Base-by-base conservation (phyloP, 1,140 invertebrate genomes). In the Heliconius eleuchia region DNA sequence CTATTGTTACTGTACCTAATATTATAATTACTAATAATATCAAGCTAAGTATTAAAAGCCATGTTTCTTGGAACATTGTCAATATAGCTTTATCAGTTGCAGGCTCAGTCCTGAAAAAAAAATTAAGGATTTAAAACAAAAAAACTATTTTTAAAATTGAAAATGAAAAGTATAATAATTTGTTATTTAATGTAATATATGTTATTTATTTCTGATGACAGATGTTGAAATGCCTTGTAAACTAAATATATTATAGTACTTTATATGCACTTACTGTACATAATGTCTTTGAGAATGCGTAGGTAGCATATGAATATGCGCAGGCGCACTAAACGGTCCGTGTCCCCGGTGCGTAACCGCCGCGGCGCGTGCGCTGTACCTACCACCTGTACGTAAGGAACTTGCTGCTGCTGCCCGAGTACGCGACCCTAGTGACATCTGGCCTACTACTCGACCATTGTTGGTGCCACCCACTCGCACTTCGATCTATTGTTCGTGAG, bases 391-490 rank as follows among this genome's bases (percentile, higher is more conserved):
- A 0, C 92, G 85, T n/a, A 93, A 82, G 0, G 91, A 92, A 76
- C 92, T 93, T 0, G 91, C 92, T 0, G 91, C 89, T 0, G 92
- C 92, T 5, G 92, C 92, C 1, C 91, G 86, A 4, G 92, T 94
- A 1, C 87, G 82, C 1, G 91, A 83, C 0, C 92, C 92, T 13
- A 94, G 78, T 1, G 92, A 94, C 92, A 94, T 94, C 82, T 94
- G 92, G 73, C 92, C 92, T 11, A 94, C 92, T 52, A 92, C 94
- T 76, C 96, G 96, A 77, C 96, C 95, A 46, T 96, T 88, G 55
- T 76, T 91, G 27, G 84, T 86, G 8, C 89, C 90, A 74, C 91
- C 91, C 16, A 93, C 91, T 8, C 90, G 85, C 0, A 93, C 90
- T 74, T 81, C 76, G 11, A 81, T 81, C 76, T 81, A 60, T 74